Evolutionary conservation across 2,888 invertebrate species (phyloP).

Genomic region (Apamea monoglypha): DNA sequence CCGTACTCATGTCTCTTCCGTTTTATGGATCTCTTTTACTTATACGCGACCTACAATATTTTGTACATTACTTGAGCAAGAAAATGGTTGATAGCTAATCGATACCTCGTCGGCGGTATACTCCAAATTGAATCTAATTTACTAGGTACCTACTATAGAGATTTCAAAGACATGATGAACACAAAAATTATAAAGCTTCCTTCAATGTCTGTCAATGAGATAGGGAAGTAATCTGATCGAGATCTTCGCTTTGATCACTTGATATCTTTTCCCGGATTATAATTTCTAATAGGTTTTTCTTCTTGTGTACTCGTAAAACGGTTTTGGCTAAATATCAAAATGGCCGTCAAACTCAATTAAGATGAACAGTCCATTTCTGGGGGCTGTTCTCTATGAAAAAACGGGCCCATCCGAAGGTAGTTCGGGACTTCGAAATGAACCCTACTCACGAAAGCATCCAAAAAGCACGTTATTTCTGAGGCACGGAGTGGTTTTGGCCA

Average conservation of each 20-base stretch:
- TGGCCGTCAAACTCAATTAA: slow-evolving; percentile 21
- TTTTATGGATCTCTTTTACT: not conserved
- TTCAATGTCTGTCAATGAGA: slow-evolving; percentile 30
- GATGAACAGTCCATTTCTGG: slow-evolving; percentile 13
- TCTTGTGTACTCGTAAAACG: slow-evolving; percentile 16
- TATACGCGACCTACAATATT: not conserved
- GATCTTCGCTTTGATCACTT: slow-evolving; percentile 55
- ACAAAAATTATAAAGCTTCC: slow-evolving; percentile 37
- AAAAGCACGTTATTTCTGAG: not conserved
- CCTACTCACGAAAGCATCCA: not conserved
- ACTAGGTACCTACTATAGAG: slow-evolving; percentile 13
- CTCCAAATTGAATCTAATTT: slow-evolving; percentile 14
- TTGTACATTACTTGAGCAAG: not conserved
- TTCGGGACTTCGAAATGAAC: not conserved
- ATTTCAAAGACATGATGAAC: slow-evolving; percentile 44
- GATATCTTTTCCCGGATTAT: slow-evolving; percentile 31
- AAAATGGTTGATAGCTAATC: not conserved
- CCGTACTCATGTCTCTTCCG: not conserved
- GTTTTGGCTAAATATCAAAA: slow-evolving; percentile 12
- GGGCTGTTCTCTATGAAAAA: too few relatives aligned
- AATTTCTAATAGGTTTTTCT: slow-evolving; percentile 34
- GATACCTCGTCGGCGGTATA: not conserved
- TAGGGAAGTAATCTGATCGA: slow-evolving; percentile 41
- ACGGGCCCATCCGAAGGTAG: not conserved
- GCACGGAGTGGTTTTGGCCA: not conserved